Percentiles rank a stretch among this genome's conserved stretches.
These are phyloP conservation scores for Tetragonisca angustula DNA, from an alignment of 2,888 invertebrate species.

Conservation along the genomic window DNA sequence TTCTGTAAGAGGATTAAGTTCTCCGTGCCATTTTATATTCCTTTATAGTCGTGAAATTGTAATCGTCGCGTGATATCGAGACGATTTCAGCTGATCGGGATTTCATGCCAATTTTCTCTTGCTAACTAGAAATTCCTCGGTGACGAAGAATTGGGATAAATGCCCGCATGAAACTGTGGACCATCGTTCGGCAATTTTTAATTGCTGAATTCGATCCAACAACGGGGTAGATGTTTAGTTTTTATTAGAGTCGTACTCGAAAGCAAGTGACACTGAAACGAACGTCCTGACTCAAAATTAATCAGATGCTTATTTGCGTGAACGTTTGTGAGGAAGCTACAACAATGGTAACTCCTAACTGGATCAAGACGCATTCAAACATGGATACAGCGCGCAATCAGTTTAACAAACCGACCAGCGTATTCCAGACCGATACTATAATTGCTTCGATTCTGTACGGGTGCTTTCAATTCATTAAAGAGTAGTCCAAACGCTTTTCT, in stretches of 20 bases:
- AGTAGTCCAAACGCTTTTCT: too few species aligned
- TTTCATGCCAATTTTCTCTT: neutral
- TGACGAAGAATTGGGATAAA: too few species aligned
- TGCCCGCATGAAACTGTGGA: too few species aligned
- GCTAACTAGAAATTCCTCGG: too few species aligned
- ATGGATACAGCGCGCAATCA: slow-evolving; percentile 10
- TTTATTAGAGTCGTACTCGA: neutral
- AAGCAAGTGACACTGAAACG: neutral
- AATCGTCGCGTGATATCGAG: neutral
- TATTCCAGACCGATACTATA: slow-evolving; percentile 1
- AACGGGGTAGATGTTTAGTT: neutral
- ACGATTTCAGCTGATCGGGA: neutral
- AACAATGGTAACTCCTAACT: neutral
- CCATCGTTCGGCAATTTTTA: too few species aligned
- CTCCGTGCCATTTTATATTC: too few species aligned
- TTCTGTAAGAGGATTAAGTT: neutral
- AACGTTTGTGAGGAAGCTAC: neutral
- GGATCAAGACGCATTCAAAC: slow-evolving; percentile 7
- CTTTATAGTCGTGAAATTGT: neutral
- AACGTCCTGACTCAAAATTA: neutral
- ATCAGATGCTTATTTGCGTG: neutral
- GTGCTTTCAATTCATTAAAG: slow-evolving; percentile 3
- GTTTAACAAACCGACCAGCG: neutral
- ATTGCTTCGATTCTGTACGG: slow-evolving; percentile 17
- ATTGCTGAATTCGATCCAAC: too few species aligned